Evolutionary conservation across 2,888 invertebrate species (phyloP).

Genomic region (Smittia sp.): DNA sequence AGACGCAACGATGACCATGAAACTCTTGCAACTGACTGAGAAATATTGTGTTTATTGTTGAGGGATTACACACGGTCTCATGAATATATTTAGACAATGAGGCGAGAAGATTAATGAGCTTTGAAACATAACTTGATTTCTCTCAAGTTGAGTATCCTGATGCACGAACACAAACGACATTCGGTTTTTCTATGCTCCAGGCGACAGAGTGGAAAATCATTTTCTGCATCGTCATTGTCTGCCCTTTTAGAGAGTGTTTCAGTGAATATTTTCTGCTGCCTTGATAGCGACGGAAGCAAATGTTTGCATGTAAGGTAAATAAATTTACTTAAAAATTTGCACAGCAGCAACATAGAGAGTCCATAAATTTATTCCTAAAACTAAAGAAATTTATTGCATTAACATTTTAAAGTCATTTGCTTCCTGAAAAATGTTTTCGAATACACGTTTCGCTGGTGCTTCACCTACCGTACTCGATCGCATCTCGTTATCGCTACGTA

Average conservation of each 20-base stretch:
- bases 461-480: not conserved
- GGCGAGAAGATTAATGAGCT: not conserved
- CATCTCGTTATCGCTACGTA: not conserved
- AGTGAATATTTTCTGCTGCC: not conserved
- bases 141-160: not conserved
- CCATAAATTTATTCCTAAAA: not conserved
- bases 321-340: not conserved
- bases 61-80: not conserved
- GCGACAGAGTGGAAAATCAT: not conserved
- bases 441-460: not conserved
- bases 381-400: not conserved
- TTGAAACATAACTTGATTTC: not conserved
- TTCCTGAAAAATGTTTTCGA: not conserved
- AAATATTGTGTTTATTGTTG: conserved; percentile 18
- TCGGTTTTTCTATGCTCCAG: not conserved
- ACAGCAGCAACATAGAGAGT: not conserved
- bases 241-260: not conserved
- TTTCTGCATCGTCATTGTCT: conserved; percentile 16
- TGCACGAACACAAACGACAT: not conserved
- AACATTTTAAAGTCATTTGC: conserved; percentile 4
- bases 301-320: not conserved
- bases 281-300: not conserved
- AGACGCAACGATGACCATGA: not conserved
- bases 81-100: not conserved
- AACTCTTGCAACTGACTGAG: not conserved